A percentile compares a stretch with the other conserved stretches of the same genome.
Evolutionary conservation across 2,888 invertebrate genomes (phyloP).

Genomic region (Cantharis rustica): DNA sequence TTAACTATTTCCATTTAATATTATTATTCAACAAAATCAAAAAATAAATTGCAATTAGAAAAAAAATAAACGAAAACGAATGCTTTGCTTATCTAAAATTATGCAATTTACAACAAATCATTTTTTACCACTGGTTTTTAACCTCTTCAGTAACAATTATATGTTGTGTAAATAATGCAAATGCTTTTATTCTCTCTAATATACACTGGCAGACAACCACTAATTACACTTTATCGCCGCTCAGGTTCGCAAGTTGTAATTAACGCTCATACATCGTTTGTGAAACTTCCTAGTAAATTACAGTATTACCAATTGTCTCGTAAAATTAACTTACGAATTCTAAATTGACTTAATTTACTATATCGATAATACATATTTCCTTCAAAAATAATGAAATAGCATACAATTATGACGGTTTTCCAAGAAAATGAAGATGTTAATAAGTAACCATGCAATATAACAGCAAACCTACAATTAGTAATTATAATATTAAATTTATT

Average conservation of each 20-base stretch:
- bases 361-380: neutral
- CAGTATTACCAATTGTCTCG: slow-evolving; percentile 31
- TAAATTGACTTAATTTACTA: slow-evolving; percentile 7
- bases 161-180: neutral
- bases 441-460: neutral
- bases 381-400: neutral
- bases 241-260: slow-evolving; percentile 36
- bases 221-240: slow-evolving; percentile 38
- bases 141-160: neutral
- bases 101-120: neutral
- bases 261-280: slow-evolving; percentile 36
- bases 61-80: neutral
- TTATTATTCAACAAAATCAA: no score
- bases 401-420: neutral
- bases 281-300: slow-evolving; percentile 32
- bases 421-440: neutral
- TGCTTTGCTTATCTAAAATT: neutral
- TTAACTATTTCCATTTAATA: neutral
- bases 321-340: slow-evolving; percentile 33
- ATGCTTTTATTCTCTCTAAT: neutral
- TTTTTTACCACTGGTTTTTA: neutral
- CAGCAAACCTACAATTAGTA: neutral
- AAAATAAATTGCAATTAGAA: neutral
- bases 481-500: neutral
- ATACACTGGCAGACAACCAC: slow-evolving; percentile 32